These are phyloP conservation scores for Maniola hyperantus DNA, from an alignment of 2,888 invertebrate species.

Conservation along the genomic window DNA sequence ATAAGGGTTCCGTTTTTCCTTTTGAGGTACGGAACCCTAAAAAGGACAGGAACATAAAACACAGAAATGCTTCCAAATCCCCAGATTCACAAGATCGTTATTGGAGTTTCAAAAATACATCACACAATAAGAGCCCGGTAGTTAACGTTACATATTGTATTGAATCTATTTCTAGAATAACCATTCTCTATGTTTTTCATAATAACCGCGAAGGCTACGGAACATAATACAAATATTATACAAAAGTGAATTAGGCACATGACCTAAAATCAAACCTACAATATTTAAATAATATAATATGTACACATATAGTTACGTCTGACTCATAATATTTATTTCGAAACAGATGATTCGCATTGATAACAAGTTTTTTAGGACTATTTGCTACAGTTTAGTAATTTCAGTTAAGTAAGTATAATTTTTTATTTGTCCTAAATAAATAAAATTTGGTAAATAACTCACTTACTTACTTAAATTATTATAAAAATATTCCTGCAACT, in stretches of 20 bases:
- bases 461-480: too few species aligned
- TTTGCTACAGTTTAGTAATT: too few species aligned
- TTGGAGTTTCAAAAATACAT: constrained; percentile 25
- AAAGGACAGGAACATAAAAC: too few species aligned
- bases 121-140: background rate
- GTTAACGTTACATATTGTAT: background rate
- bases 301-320: constrained; percentile 11
- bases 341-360: background rate
- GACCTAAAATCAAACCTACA: constrained; percentile 14
- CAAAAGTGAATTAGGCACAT: constrained; percentile 3
- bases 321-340: constrained; percentile 1
- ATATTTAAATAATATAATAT: background rate
- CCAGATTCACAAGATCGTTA: background rate
- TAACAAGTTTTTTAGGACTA: too few species aligned
- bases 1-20: too few species aligned
- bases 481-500: too few species aligned
- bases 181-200: background rate
- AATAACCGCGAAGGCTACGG: background rate
- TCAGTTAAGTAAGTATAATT: too few species aligned
- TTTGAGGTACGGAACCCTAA: too few species aligned
- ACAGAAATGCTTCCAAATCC: constrained; percentile 26
- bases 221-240: constrained; percentile 3
- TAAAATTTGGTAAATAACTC: too few species aligned
- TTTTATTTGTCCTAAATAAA: too few species aligned
- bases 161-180: constrained; percentile 5